Evolutionary conservation across 2,113 vertebrate genomes (phyloP), one percentile per base, ranked within the genome.

Genomic region (Vimba vimba): DNA sequence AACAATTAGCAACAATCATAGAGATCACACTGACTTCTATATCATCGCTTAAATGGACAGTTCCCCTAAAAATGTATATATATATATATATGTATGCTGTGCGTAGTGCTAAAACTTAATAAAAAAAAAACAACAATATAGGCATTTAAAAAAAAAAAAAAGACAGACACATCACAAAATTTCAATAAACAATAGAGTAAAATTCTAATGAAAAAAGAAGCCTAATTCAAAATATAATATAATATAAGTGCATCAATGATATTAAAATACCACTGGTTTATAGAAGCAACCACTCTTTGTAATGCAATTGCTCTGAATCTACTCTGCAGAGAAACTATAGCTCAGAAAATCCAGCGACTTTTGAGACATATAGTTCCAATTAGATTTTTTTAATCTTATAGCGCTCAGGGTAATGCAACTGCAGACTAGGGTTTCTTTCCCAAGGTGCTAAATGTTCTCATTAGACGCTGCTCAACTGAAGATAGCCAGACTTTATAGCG

Each of bases 361-460:
- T 27, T 25, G 78, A 75, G 69, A 86, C 59, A 19, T 81, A 57
- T 87, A 81, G 69, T 79, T 85, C 55, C 84, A 88, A 87, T 89
- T 84, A 89, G 76, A 87, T 84, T 87, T 89, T 12, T 86, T 87
- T 89, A 81, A 88, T 88, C 47, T 85, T 86, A 69, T 25, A 76
- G 25, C 4, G 55, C 36, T 57, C 83, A 69, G 86, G 73, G 76
- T 86, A 87, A 78, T 85, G 69, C 76, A 85, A 82, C 73, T 82
- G 82, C 75, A 82, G 86, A 87, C 75, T 62, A 74, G 79, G 86
- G 83, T 84, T 87, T 85, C 80, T 21, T 84, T 55, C 62, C 80
- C 66, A 30, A 71, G 68, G 69, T 75, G 66, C 62, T 83, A 82
- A 87, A 87, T 81, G 79, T 85, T 78, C 82, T 84, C 82, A 84